phyloP scores from a whole-genome alignment of 64 coral and sea anemone genomes.

The Actinia tenebrosa region DNA sequence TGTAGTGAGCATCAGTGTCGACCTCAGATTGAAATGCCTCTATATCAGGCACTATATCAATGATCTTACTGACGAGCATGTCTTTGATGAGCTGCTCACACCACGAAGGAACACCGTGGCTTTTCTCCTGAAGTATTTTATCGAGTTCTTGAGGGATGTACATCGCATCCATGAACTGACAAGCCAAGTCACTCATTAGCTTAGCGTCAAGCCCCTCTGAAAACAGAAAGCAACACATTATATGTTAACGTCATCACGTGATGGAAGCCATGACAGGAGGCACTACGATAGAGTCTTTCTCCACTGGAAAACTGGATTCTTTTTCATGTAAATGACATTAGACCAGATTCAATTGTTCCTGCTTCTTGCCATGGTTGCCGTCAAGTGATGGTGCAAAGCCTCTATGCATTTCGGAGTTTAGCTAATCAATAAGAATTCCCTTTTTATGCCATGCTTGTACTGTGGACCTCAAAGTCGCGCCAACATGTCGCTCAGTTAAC shows the following conservation, averaged over 20 bases:
- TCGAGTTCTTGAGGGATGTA: conserved; percentile 80
- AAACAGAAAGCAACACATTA: not conserved
- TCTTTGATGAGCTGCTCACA: conserved; percentile 98
- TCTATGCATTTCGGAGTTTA: too few species aligned
- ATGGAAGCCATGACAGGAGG: too few species aligned
- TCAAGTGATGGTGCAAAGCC: too few species aligned
- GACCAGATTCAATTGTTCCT: too few species aligned
- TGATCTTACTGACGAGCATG: conserved; percentile 63
- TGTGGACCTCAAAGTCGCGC: too few species aligned
- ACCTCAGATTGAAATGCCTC: conserved; percentile 47
- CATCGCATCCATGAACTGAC: conserved; percentile 97
- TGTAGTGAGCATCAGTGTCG: not conserved
- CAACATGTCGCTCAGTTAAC: too few species aligned
- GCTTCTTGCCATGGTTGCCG: too few species aligned
- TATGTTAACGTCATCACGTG: too few species aligned
- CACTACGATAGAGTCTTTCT: too few species aligned
- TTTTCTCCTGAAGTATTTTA: conserved; percentile 75
- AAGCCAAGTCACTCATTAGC: conserved; percentile 84
- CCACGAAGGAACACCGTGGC: conserved; percentile 92
- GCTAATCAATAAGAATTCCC: too few species aligned
- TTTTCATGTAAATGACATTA: too few species aligned
- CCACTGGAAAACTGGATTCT: too few species aligned
- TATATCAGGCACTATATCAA: conserved; percentile 43
- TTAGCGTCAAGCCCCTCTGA: conserved; percentile 62
- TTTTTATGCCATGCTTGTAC: not conserved